Conservation (phyloP, 1,140 invertebrate genomes). For the Drosophila sp. region DNA sequence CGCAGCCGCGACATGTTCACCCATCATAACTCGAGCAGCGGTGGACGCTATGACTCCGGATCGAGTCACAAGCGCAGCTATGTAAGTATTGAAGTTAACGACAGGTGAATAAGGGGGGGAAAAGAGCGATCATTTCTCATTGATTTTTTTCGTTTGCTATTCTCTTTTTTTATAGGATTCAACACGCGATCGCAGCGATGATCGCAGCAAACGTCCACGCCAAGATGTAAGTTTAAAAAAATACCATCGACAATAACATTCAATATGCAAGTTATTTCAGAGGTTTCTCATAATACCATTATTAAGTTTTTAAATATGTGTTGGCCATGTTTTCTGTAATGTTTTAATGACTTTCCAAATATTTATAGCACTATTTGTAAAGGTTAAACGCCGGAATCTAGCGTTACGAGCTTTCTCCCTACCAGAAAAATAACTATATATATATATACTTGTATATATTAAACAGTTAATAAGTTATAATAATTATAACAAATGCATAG, state of each 20-base stretch:
- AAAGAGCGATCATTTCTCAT: constrained; percentile 25
- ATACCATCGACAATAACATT: constrained; percentile 1
- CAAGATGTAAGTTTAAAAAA: constrained; percentile 75
- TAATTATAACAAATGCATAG: constrained; percentile 41
- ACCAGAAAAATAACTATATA: constrained; percentile 27
- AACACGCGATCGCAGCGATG: constrained; percentile 72
- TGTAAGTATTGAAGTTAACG: constrained; percentile 43
- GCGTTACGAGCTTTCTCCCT: constrained; percentile 54
- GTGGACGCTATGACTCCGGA: constrained; percentile 67
- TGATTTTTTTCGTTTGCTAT: constrained; percentile 7
- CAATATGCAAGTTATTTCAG: constrained; percentile 32
- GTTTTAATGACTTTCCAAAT: constrained; percentile 75
- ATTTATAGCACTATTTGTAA: constrained; percentile 78
- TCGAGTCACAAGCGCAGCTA: constrained; percentile 73
- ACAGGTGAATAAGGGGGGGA: not conserved
- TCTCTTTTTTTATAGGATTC: constrained; percentile 50
- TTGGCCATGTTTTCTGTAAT: constrained; percentile 60
- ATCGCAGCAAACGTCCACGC: constrained; percentile 70
- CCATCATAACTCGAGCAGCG: constrained; percentile 66
- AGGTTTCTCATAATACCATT: constrained; percentile 35
- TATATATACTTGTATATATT: not conserved
- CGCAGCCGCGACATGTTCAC: constrained; percentile 68
- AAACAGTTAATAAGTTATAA: constrained; percentile 26
- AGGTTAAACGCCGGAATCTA: constrained; percentile 71
- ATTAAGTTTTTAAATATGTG: constrained; percentile 31